phyloP scores from a whole-genome alignment of 2,797 vertebrate genomes.

The Morus bassanus region DNA sequence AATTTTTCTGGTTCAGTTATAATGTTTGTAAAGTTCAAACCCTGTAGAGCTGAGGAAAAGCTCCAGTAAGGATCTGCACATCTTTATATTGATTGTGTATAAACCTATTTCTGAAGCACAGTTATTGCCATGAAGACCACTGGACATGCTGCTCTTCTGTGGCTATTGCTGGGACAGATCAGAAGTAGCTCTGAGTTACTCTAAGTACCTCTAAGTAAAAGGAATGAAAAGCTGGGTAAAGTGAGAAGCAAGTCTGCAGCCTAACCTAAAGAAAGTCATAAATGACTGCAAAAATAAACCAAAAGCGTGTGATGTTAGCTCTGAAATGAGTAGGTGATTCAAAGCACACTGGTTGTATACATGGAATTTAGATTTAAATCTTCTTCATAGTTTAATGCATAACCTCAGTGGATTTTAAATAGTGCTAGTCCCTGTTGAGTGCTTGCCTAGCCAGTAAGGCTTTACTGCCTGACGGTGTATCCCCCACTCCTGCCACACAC shows the following conservation, averaged over 20 bases:
- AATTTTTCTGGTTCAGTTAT: conserved; percentile 3
- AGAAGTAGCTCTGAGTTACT: background rate
- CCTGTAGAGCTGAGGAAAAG: background rate
- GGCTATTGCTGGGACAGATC: background rate
- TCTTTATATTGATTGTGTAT: background rate
- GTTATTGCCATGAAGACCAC: background rate
- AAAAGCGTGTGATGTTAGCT: background rate
- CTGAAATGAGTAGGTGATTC: background rate
- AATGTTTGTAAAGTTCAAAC: background rate
- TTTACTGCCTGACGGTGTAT: background rate
- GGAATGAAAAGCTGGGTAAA: background rate
- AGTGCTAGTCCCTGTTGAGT: background rate
- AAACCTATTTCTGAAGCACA: background rate
- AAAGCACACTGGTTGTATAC: background rate
- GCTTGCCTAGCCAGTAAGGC: background rate
- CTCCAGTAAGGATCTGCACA: background rate
- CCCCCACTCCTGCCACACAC: background rate
- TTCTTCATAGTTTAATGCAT: background rate
- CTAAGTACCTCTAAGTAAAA: background rate
- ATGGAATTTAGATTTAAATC: background rate
- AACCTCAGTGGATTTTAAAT: background rate
- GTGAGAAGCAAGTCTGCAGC: background rate
- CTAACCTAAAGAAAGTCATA: background rate
- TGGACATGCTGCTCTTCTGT: background rate
- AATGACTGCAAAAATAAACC: background rate